Conservation (phyloP, 2,797 vertebrate genomes). For the Lemur catta region DNA sequence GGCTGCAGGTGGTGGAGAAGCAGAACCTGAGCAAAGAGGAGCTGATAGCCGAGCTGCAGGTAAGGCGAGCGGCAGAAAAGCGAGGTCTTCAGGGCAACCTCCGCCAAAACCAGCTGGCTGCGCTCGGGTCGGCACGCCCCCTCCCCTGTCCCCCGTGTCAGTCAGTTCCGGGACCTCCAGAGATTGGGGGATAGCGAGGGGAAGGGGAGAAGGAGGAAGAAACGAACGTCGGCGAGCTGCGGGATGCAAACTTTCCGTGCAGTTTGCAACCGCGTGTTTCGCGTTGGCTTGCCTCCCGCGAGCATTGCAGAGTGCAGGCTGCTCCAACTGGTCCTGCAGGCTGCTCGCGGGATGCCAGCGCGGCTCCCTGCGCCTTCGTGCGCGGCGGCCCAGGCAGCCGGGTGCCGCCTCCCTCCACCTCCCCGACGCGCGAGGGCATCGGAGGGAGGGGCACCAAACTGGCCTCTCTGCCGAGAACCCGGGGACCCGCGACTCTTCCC, state of each 20-base stretch:
- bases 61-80: constrained; percentile 62
- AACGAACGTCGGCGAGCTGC: background rate
- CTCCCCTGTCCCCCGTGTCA: background rate
- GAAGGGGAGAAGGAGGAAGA: background rate
- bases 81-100: background rate
- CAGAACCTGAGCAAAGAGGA: constrained; percentile 90
- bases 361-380: background rate
- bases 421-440: background rate
- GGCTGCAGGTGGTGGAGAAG: constrained; percentile 91
- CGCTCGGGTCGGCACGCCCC: background rate
- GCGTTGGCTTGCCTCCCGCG: background rate
- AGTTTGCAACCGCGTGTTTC: constrained; percentile 4
- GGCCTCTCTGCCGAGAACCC: background rate
- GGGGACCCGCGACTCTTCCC: background rate
- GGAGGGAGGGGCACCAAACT: background rate
- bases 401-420: background rate
- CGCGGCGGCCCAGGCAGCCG: background rate
- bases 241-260: constrained; percentile 41
- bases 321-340: background rate
- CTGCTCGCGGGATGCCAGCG: background rate
- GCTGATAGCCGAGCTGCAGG: constrained; percentile 92
- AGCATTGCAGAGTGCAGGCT: background rate
- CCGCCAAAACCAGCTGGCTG: background rate
- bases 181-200: background rate
- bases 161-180: background rate